Evolutionary conservation across 1,140 invertebrate genomes (phyloP).

Genomic region (Platyura marginata): DNA sequence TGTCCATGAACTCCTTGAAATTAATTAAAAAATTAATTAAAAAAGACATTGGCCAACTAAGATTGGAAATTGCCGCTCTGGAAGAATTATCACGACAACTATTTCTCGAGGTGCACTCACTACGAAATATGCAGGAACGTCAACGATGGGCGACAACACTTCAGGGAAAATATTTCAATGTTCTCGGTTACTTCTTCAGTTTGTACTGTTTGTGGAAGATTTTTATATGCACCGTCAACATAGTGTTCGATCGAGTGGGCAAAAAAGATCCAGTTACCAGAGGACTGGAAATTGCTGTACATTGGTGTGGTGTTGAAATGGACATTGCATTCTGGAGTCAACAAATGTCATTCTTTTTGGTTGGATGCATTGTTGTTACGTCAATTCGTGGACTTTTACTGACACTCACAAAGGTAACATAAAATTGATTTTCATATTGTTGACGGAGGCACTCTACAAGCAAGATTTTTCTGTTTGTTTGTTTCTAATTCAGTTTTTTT

Average conservation of each 20-base stretch:
- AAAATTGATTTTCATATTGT: too few relatives aligned
- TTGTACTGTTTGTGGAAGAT: slow-evolving; percentile 99
- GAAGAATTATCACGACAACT: slow-evolving; percentile 88
- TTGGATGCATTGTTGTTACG: slow-evolving; percentile 96
- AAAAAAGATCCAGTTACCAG: slow-evolving; percentile 96
- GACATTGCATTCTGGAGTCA: slow-evolving; percentile 99
- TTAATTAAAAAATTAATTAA: slow-evolving; percentile 1
- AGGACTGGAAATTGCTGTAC: slow-evolving; percentile 91
- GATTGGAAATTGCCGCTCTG: slow-evolving; percentile 67
- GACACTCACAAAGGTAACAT: slow-evolving; percentile 85
- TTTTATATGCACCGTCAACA: slow-evolving; percentile 96
- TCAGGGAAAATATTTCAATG: slow-evolving; percentile 98
- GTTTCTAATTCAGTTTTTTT: slow-evolving; percentile 79
- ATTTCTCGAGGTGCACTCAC: slow-evolving; percentile 89
- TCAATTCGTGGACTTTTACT: slow-evolving; percentile 91
- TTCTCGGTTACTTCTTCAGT: slow-evolving; percentile 97
- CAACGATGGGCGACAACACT: slow-evolving; percentile 92
- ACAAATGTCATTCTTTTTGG: slow-evolving; percentile 90
- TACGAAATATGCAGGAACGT: slow-evolving; percentile 81
- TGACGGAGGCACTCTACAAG: too few relatives aligned
- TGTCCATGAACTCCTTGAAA: neutral
- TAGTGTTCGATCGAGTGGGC: slow-evolving; percentile 96
- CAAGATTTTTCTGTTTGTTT: too few relatives aligned
- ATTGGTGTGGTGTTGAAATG: slow-evolving; percentile 92
- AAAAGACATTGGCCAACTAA: slow-evolving; percentile 60